Conservation (phyloP, 2,113 vertebrate genomes). For the Phocoena sinus region DNA sequence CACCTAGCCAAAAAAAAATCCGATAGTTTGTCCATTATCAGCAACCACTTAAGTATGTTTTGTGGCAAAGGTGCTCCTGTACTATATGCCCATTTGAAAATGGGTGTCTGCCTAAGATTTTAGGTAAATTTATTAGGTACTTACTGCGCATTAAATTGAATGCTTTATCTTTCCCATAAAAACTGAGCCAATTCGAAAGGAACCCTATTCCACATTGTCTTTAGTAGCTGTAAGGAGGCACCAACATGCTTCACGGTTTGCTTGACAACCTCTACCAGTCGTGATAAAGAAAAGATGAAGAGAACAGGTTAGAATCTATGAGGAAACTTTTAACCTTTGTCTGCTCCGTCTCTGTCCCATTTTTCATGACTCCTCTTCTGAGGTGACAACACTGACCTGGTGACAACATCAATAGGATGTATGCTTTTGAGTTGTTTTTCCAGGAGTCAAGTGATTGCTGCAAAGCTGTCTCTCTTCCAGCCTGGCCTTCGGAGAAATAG, state of each 20-base stretch:
- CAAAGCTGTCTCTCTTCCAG: neutral
- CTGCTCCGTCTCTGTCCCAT: neutral
- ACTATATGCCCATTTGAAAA: neutral
- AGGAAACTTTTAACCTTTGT: constrained; percentile 44
- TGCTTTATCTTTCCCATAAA: neutral
- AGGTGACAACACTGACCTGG: neutral
- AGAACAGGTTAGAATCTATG: neutral
- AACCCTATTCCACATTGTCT: neutral
- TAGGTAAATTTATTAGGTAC: neutral
- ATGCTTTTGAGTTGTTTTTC: neutral
- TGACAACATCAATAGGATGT: neutral
- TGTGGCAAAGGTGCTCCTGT: neutral
- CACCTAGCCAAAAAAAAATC: neutral
- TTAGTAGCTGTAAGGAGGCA: neutral
- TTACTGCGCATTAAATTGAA: neutral
- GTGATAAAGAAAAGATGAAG: constrained; percentile 29
- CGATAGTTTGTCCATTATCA: neutral
- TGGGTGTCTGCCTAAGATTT: neutral
- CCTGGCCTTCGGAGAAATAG: neutral
- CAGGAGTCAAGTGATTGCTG: neutral
- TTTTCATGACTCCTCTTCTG: neutral
- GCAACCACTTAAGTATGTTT: neutral
- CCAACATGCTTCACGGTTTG: neutral
- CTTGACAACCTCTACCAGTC: neutral
- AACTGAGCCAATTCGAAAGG: neutral